These are phyloP conservation scores for Alouatta palliata DNA, from an alignment of 2,113 vertebrate genomes.

Conservation along the genomic window DNA sequence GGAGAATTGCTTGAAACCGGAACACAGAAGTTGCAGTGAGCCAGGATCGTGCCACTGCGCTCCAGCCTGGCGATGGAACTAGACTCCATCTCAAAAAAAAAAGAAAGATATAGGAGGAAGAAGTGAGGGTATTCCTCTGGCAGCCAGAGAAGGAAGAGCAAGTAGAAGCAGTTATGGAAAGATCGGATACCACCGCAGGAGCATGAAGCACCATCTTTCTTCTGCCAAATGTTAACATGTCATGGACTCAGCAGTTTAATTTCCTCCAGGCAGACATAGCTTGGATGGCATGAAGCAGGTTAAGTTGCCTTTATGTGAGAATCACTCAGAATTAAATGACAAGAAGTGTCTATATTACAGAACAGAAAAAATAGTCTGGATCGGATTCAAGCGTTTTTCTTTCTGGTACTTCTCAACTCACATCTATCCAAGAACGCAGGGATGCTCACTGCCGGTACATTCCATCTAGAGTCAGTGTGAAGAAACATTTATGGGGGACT, in stretches of 20 bases:
- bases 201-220: background rate
- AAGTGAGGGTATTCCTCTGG: background rate
- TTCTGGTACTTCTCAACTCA: background rate
- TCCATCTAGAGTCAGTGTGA: background rate
- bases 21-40: too few species aligned
- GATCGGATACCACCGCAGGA: background rate
- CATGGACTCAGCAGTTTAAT: background rate
- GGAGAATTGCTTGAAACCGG: too few species aligned
- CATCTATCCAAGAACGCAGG: background rate
- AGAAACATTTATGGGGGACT: background rate
- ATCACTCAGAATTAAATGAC: background rate
- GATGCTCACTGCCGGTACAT: background rate
- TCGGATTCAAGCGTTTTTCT: background rate
- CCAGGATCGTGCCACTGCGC: too few species aligned
- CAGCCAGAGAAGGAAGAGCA: background rate
- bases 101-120: background rate
- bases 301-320: background rate
- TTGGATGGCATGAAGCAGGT: background rate
- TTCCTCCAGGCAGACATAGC: background rate
- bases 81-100: too few species aligned
- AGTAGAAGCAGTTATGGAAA: background rate
- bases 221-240: background rate
- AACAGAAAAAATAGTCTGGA: background rate
- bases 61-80: too few species aligned
- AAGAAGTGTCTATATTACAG: background rate